Base-by-base conservation (phyloP, 2,888 invertebrate species). In the Pollenia angustigena region DNA sequence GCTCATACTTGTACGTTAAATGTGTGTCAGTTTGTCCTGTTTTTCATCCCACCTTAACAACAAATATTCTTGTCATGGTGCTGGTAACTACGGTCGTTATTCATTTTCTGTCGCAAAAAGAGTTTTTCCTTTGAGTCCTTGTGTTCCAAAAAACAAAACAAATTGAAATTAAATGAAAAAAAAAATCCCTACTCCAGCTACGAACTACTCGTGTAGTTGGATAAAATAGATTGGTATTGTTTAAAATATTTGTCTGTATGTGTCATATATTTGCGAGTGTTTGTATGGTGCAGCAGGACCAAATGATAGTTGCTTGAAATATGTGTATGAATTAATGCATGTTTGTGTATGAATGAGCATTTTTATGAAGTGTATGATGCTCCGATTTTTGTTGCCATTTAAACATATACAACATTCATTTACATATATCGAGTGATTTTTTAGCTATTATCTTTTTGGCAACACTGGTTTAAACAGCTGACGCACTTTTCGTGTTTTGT, bases 201-300 rank as follows among this genome's bases (percentile, higher is more conserved):
- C 78, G 40, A n/a, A 52, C 44, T n/a, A 75, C 68, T 69, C 32
- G 32, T 32, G 32, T 32, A 6, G 32, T 32, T 32, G 32, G 32
- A 44, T 68, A 54, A 82, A 68, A 75, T 69, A 75, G 68, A 82
- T 68, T 68, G 81, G 81, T 75, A 69, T 75, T 82, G 75, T 82
- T 82, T 75, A 44, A 68, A 60, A 54, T n/a, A 68, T 58, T 12
- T 50, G 81, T 75, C 18, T 81, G 72, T 14, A 48, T 74, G 64
- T 75, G 66, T 66, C 56, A 81, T 58, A 18, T 42, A 48, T 64
- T 72, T 72, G 56, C 62, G 14, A 50, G 54, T 18, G 18, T 16
- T 52, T 81, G 54, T 69, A 14, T 52, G 32, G 18, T 40, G 48
- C 23, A 14, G 18, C 23, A 14, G 18, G 48, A 40, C 32, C 32